Conservation (phyloP, 2,797 vertebrate genomes). For the Smutsia gigantea region DNA sequence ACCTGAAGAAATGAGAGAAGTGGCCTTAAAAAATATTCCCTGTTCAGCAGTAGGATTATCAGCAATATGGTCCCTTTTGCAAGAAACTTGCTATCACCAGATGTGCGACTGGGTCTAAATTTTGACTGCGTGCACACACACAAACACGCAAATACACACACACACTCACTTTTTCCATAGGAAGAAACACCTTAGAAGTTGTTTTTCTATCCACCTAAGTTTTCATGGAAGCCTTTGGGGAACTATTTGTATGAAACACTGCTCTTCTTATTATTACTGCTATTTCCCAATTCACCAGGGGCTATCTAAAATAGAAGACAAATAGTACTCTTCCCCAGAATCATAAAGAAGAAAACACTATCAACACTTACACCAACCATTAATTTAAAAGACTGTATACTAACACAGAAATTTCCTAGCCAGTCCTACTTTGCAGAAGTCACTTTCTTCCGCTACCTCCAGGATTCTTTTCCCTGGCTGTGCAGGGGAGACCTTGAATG, state of each 20-base stretch:
- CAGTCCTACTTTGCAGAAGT: neutral
- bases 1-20: neutral
- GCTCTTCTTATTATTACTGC: neutral
- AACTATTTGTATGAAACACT: neutral
- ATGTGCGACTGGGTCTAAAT: neutral
- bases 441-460: neutral
- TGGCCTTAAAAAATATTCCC: neutral
- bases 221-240: neutral
- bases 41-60: neutral
- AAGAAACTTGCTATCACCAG: neutral
- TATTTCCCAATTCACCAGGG: neutral
- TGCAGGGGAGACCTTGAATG: neutral
- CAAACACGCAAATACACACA: fast-evolving
- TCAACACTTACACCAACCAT: neutral
- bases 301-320: neutral
- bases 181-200: neutral
- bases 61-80: neutral
- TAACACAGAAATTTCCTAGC: neutral
- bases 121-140: neutral
- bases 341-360: slow-evolving; percentile 23
- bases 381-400: neutral
- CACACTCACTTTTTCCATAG: neutral
- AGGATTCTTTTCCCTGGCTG: neutral
- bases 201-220: neutral
- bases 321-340: neutral